Evolutionary conservation across 2,888 invertebrate species (phyloP).

Genomic region (Thymelicus acteon): DNA sequence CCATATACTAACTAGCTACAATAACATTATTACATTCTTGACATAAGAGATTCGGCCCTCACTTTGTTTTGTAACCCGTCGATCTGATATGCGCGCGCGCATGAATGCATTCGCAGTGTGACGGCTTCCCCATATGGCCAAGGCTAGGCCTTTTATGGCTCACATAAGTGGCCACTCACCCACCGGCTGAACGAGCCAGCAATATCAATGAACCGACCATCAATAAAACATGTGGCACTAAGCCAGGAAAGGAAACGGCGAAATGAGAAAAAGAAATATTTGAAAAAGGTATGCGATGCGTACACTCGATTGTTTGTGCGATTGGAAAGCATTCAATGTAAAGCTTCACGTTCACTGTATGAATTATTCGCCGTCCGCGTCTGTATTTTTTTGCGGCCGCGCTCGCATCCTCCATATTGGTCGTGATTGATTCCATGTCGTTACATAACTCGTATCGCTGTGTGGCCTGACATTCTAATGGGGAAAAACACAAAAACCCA

Average conservation of each 20-base stretch:
- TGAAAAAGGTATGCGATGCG: constrained; percentile 75
- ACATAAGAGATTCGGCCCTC: constrained; percentile 52
- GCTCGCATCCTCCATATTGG: constrained; percentile 57
- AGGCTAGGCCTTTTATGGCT: constrained; percentile 82
- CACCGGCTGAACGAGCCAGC: constrained; percentile 81
- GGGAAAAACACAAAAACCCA: constrained; percentile 40
- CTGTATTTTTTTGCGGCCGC: constrained; percentile 48
- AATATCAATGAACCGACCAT: constrained; percentile 84
- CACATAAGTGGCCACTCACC: constrained; percentile 84
- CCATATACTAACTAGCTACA: background rate
- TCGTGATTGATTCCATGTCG: constrained; percentile 65
- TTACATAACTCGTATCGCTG: constrained; percentile 64
- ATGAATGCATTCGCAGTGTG: constrained; percentile 79
- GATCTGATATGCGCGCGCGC: constrained; percentile 77
- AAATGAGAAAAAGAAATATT: constrained; percentile 82
- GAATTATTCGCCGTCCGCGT: constrained; percentile 68
- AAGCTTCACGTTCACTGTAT: constrained; percentile 68
- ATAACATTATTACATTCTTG: constrained; percentile 34
- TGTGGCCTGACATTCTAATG: constrained; percentile 56
- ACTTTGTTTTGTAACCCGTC: constrained; percentile 71
- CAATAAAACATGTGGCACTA: constrained; percentile 83
- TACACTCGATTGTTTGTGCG: constrained; percentile 78
- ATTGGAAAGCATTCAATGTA: constrained; percentile 80
- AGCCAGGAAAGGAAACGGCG: constrained; percentile 82
- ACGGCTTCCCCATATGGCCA: constrained; percentile 83